Evolutionary conservation across 1,140 invertebrate species (phyloP), one percentile per base, ranked within the genome.

Genomic region (Agraylea sexmaculata): DNA sequence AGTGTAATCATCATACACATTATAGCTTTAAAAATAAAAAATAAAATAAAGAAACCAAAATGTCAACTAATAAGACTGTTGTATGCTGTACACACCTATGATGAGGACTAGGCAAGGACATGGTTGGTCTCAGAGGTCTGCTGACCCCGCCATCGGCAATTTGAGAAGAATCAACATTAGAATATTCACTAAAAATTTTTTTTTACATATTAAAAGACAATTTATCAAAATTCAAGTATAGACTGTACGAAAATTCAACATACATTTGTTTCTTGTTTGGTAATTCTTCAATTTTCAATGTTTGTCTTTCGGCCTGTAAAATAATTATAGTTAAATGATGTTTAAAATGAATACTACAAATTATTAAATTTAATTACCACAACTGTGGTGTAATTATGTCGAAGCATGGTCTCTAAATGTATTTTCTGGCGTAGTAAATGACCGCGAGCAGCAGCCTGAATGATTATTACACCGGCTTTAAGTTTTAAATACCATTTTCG

Each of bases 401-500:
- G 5, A 22, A n/a, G 21, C 19, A 25, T 25, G 41, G 1, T 48
- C 46, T 0, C 55, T 56, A 13, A n/a, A n/a, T n/a, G n/a, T n/a
- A 66, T 30, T 2, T 51, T 48, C 20, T 52, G 54, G 10, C 64
- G 48, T 13, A 66, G 41, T 11, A 66, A 43, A 48, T 71, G 74
- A 0, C 83, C 83, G 40, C 78, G 59, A 7, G 77, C 70, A 42
- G 72, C 68, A 5, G 81, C 78, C 59, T 94, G 89, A 51, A 94
- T 77, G 0, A 55, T 54, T 6, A 85, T 58, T 13, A 80, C 57
- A 15, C 67, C 69, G 1, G 54, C 52, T 19, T 71, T 66, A 0
- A 88, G 55, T 34, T 75, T 74, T 34, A 73, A 59, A 53, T 74
- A 84, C 74, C 78, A 83, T 17, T 66, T 69, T 10, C 78, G 65